phyloP scores from a whole-genome alignment of 2,113 vertebrate genomes.

The Zeus faber region DNA sequence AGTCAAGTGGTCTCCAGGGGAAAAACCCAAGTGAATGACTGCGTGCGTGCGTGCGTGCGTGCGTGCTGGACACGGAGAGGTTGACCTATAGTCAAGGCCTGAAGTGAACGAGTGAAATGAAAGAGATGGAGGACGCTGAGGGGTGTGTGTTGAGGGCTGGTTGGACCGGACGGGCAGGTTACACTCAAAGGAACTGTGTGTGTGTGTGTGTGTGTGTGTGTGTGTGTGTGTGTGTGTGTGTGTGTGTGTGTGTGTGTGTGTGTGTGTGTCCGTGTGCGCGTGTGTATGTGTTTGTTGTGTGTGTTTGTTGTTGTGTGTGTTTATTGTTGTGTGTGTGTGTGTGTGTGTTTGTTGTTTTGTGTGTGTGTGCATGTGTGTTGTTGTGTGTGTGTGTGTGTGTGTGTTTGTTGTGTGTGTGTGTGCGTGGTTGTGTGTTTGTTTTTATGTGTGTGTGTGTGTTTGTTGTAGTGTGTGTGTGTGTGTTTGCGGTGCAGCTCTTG shows the following conservation, averaged over 20 bases:
- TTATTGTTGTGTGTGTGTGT: neutral
- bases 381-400: too few species aligned
- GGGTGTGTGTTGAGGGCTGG: neutral
- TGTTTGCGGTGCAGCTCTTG: too few species aligned
- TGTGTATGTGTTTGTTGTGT: neutral
- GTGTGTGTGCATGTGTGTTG: neutral
- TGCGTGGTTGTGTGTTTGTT: neutral
- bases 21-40: too few species aligned
- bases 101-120: neutral
- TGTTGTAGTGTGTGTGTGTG: neutral
- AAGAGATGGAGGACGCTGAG: neutral
- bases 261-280: neutral
- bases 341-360: neutral
- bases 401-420: neutral
- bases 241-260: neutral
- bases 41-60: too few species aligned
- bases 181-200: neutral
- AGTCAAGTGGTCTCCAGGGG: too few species aligned
- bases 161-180: neutral
- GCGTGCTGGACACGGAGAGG: too few species aligned
- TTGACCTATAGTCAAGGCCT: too few species aligned
- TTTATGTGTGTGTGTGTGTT: neutral
- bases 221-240: conserved; percentile 2
- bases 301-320: neutral
- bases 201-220: conserved; percentile 1